Conservation (phyloP, 2,888 invertebrate species). For the Drosophila anomelani region DNA sequence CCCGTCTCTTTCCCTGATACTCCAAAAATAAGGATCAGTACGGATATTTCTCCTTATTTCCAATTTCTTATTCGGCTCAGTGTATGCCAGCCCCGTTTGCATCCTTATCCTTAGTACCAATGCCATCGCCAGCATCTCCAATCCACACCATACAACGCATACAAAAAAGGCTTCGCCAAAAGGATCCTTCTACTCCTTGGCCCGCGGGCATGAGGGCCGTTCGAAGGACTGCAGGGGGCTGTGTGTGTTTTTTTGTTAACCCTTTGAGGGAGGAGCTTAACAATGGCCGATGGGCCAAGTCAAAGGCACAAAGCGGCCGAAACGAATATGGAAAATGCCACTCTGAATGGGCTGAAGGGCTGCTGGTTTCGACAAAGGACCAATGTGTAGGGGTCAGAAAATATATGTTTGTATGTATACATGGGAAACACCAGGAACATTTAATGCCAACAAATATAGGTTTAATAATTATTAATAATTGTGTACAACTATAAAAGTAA, state of each 20-base stretch:
- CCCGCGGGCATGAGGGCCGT: background rate
- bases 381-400: constrained; percentile 6
- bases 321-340: constrained; percentile 35
- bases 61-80: background rate
- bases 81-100: constrained; percentile 11
- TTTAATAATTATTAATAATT: background rate
- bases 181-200: constrained; percentile 34
- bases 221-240: constrained; percentile 9
- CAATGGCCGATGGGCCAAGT: constrained; percentile 32
- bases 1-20: background rate
- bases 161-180: constrained; percentile 39
- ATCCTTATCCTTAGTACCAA: constrained; percentile 29
- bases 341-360: constrained; percentile 16
- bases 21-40: background rate
- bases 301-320: constrained; percentile 39
- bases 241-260: constrained; percentile 1
- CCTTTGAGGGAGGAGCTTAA: constrained; percentile 26
- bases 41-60: too few species aligned
- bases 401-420: background rate
- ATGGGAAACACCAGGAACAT: background rate
- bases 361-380: constrained; percentile 1
- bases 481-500: background rate
- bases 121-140: constrained; percentile 13
- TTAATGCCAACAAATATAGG: background rate
- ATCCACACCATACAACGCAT: constrained; percentile 31